Evolutionary conservation across 1,140 invertebrate species (phyloP).

Genomic region (Euwallacea similis): DNA sequence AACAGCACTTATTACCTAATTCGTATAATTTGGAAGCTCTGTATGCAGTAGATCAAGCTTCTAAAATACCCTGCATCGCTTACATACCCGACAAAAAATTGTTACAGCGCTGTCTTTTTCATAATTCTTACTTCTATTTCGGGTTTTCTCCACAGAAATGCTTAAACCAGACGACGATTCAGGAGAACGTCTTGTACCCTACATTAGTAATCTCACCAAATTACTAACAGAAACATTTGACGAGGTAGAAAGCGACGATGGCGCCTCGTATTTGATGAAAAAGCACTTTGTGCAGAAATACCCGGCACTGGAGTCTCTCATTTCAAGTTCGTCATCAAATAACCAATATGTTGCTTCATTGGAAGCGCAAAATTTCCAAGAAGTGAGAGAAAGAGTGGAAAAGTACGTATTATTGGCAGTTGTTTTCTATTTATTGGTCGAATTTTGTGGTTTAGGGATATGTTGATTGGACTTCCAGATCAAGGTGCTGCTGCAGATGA

Average conservation of each 20-base stretch:
- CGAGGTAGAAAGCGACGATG: slow-evolving; percentile 39
- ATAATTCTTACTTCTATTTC: too few species aligned
- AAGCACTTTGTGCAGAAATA: slow-evolving; percentile 47
- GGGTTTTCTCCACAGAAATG: slow-evolving; percentile 33
- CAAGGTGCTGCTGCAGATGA: not conserved
- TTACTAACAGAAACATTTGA: slow-evolving; percentile 39
- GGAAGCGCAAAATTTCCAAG: not conserved
- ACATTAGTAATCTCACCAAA: slow-evolving; percentile 43
- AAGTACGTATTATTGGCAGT: slow-evolving; percentile 3
- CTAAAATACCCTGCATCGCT: too few species aligned
- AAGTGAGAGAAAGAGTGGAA: slow-evolving; percentile 14
- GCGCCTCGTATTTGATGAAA: slow-evolving; percentile 38
- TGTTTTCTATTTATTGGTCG: not conserved
- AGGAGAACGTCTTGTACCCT: slow-evolving; percentile 37
- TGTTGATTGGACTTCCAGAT: not conserved
- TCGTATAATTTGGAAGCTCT: too few species aligned
- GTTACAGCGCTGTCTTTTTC: too few species aligned
- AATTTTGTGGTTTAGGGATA: not conserved
- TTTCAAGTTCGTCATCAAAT: not conserved
- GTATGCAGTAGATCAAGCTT: too few species aligned
- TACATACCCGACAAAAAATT: too few species aligned
- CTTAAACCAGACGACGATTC: slow-evolving; percentile 26
- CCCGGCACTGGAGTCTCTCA: slow-evolving; percentile 31
- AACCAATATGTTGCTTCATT: too few species aligned
- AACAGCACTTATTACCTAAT: too few species aligned